Base-by-base conservation (phyloP, 2,888 invertebrate species). In the Aphodius sticticus region DNA sequence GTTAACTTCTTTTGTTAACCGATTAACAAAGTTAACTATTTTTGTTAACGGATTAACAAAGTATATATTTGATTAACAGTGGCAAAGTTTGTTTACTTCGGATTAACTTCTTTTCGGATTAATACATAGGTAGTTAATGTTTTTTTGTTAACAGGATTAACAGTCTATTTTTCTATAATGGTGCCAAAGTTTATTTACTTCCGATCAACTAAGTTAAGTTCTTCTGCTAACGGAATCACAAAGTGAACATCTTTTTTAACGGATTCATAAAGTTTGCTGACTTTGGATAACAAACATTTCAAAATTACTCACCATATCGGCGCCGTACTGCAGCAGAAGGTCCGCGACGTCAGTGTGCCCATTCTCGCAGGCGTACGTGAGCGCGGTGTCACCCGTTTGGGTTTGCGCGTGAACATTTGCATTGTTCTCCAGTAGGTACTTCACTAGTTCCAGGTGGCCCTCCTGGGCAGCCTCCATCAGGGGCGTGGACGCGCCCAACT, bases 381-480 rank as follows among this genome's bases (percentile, higher is more conserved):
- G 91, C 78, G 99, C 98, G 80, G 98, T 98, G 81, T 86, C 86
- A 81, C 97, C 96, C 70, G 98, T 97, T 89, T 96, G 97, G 69
- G 98, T 98, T 90, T 96, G 95, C 16, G 98, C 97, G 90, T 97
- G 96, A 80, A 98, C 97, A 90, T 97, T 95, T 78, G 98, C 97
- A 85, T 94, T 94, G 84, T 94, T 94, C 88, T 95, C 95, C 81
- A 97, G 89, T 76, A 97, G 92, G 90, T 96, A 97, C 88, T 95
- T 93, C 78, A 97, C 98, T 80, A 99, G 93, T 87, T 98, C 98
- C 16, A 97, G 91, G 87, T 99, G 99, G 14, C 99, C 99, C 89
- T 99, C 99, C 90, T 99, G 99, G 5, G 98, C 96, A 70, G 99
- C 99, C 90, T 99, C 99, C 98, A 99, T 99, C 5, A 99, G 92